Evolutionary conservation across 2,113 vertebrate genomes (phyloP).

Genomic region (Oenanthe oenanthe): DNA sequence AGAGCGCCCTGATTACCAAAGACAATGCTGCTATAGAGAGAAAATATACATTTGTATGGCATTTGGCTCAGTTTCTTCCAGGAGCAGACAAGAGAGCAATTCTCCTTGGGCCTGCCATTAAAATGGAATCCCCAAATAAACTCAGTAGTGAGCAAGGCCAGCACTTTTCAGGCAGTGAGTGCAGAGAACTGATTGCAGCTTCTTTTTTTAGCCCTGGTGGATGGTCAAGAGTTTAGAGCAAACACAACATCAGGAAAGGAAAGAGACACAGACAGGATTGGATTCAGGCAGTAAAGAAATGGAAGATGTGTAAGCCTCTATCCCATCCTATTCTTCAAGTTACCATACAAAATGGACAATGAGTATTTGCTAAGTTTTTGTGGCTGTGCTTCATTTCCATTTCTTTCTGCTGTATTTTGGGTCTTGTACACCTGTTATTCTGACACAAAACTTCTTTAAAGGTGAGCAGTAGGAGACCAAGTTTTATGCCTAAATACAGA

Average conservation of each 20-base stretch:
- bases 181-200: neutral
- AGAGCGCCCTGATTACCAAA: conserved; percentile 10
- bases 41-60: neutral
- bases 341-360: neutral
- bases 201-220: neutral
- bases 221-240: neutral
- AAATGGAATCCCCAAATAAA: neutral
- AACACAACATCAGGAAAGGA: neutral
- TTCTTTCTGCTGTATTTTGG: neutral
- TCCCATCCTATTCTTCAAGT: neutral
- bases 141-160: neutral
- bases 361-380: neutral
- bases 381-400: neutral
- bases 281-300: neutral
- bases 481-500: neutral
- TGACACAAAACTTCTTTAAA: neutral
- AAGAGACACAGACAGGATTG: neutral
- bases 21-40: conserved; percentile 4
- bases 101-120: neutral
- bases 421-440: neutral
- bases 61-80: conserved; percentile 33
- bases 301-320: neutral
- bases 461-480: neutral
- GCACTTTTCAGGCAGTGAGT: neutral
- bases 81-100: neutral